Evolutionary conservation across 2,888 invertebrate genomes (phyloP).

Genomic region (Dromius quadrimaculatus): DNA sequence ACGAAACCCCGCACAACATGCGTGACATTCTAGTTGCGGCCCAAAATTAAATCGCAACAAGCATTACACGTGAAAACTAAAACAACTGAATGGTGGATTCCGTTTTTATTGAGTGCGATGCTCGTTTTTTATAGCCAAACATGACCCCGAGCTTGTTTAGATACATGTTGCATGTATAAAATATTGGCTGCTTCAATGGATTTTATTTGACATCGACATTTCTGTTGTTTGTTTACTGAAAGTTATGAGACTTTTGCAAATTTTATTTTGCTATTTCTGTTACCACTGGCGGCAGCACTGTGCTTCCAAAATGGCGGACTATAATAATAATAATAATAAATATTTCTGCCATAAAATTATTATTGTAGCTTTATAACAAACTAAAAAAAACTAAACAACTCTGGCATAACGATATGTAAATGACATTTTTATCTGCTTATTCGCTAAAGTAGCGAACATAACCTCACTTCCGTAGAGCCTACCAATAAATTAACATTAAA

Average conservation of each 20-base stretch:
- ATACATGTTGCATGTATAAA: conserved; percentile 35
- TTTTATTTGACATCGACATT: conserved; percentile 25
- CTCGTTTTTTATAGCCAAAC: conserved; percentile 17
- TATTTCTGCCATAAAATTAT: no score
- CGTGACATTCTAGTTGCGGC: conserved; percentile 20
- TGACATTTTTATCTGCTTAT: conserved; percentile 31
- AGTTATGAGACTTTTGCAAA: conserved; percentile 18
- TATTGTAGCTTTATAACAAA: no score
- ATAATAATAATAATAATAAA: no score
- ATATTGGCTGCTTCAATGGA: conserved; percentile 29
- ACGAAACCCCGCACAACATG: conserved; percentile 14
- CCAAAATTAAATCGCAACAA: conserved; percentile 37
- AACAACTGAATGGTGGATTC: neutral
- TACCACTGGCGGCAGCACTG: no score
- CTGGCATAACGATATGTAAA: conserved; percentile 25
- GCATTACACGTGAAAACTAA: conserved; percentile 6
- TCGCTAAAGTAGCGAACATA: conserved; percentile 28
- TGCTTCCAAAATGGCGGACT: no score
- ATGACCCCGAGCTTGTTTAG: conserved; percentile 21
- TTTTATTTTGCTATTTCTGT: no score
- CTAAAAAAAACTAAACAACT: no score
- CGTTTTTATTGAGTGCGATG: conserved; percentile 17
- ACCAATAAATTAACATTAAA: conserved; percentile 36
- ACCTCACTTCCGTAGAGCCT: conserved; percentile 22
- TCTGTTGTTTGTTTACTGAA: conserved; percentile 9